Conservation (phyloP, 1,140 invertebrate species). For the Colletes latitarsis region DNA sequence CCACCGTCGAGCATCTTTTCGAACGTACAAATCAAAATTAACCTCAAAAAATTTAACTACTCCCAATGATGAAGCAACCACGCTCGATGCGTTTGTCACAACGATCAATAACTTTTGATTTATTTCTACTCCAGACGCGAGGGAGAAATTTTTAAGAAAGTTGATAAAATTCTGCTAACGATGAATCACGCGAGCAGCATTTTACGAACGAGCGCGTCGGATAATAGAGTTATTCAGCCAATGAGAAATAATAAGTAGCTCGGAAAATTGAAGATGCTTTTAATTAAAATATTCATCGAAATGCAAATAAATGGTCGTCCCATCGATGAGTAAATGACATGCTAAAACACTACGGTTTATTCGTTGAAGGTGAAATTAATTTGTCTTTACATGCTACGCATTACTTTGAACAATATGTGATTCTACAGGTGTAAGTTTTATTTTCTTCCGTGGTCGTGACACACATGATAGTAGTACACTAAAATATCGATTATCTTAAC, state of each 20-base stretch:
- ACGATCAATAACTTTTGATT: not conserved
- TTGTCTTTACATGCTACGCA: not conserved
- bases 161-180: slow-evolving; percentile 6
- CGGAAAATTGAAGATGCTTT: slow-evolving; percentile 14
- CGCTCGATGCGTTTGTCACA: not conserved
- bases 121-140: not conserved
- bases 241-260: not conserved
- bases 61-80: too few species aligned
- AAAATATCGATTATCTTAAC: too few species aligned
- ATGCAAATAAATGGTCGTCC: not conserved
- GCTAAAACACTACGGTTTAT: not conserved
- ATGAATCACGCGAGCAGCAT: not conserved
- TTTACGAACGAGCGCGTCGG: not conserved
- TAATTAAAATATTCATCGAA: slow-evolving; percentile 4
- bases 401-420: too few species aligned
- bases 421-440: too few species aligned
- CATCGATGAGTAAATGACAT: not conserved
- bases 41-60: too few species aligned
- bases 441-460: too few species aligned
- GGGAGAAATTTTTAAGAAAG: slow-evolving; percentile 33
- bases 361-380: not conserved
- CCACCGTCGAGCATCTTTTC: not conserved
- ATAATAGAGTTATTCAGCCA: slow-evolving; percentile 5
- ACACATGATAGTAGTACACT: too few species aligned
- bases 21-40: not conserved